phyloP scores from a whole-genome alignment of 2,113 vertebrate genomes.

The Peromyscus californicus region DNA sequence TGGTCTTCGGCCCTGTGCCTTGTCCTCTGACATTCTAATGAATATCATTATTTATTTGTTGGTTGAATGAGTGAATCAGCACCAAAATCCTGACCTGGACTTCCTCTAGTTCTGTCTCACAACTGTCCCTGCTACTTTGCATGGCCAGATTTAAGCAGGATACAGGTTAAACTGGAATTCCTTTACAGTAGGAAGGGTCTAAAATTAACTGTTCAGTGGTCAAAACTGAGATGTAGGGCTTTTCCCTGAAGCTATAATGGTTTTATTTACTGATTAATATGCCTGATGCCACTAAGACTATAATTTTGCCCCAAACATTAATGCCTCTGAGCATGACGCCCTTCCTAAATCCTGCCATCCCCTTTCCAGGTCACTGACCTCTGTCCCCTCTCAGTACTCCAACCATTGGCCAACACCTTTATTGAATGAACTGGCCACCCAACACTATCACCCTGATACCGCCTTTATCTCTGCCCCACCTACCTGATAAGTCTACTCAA shows the following conservation, averaged over 20 bases:
- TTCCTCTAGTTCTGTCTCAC: background rate
- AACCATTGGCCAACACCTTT: background rate
- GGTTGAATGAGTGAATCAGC: background rate
- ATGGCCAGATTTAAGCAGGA: background rate
- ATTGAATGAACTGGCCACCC: background rate
- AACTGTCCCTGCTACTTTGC: background rate
- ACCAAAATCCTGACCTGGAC: background rate
- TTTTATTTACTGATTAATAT: background rate
- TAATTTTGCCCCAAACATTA: background rate
- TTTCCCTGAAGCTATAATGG: background rate
- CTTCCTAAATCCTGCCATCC: background rate
- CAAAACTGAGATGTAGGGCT: background rate
- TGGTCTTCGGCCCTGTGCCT: background rate
- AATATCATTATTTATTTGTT: constrained; percentile 23
- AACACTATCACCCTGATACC: background rate
- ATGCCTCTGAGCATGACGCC: background rate
- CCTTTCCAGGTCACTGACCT: constrained; percentile 31
- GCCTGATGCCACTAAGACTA: background rate
- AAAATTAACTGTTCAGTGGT: background rate
- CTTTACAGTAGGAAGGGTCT: background rate
- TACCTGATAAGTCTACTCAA: constrained; percentile 60
- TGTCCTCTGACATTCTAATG: background rate
- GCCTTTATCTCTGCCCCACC: constrained; percentile 51
- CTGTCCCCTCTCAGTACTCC: background rate
- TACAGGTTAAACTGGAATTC: background rate